Conservation (phyloP, 2,888 invertebrate genomes). For the Muscina levida region DNA sequence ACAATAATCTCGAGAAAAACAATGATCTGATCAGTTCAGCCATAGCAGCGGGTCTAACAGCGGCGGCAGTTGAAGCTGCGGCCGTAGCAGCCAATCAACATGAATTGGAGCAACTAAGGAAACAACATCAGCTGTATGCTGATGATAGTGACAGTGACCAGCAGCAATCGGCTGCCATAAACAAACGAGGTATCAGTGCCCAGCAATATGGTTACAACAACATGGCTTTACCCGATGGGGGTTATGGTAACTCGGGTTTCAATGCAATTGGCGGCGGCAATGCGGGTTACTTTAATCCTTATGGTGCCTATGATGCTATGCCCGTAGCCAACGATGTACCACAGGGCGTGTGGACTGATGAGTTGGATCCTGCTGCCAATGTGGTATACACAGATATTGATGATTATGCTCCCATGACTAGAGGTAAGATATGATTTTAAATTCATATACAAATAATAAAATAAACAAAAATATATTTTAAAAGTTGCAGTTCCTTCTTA, state of each 20-base stretch:
- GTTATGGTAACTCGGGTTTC: neutral
- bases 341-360: conserved; percentile 77
- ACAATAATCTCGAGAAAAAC: conserved; percentile 58
- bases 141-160: conserved; percentile 68
- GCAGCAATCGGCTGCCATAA: conserved; percentile 68
- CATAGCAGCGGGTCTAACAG: conserved; percentile 68
- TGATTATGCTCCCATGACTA: conserved; percentile 75
- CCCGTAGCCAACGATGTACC: conserved; percentile 69
- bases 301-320: conserved; percentile 55
- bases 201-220: conserved; percentile 66
- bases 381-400: conserved; percentile 75
- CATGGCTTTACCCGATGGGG: conserved; percentile 15
- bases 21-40: conserved; percentile 72
- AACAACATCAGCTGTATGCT: conserved; percentile 66
- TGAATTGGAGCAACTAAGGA: conserved; percentile 68
- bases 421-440: conserved; percentile 67
- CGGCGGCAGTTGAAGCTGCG: conserved; percentile 74
- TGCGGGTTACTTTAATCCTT: conserved; percentile 62
- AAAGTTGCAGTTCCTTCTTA: conserved; percentile 68
- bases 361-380: conserved; percentile 74
- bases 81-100: conserved; percentile 72
- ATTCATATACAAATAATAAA: no score
- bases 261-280: neutral
- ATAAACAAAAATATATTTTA: no score
- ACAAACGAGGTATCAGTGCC: conserved; percentile 77